Conservation (phyloP, 1,140 invertebrate species). For the Neocloeon triangulifer region DNA sequence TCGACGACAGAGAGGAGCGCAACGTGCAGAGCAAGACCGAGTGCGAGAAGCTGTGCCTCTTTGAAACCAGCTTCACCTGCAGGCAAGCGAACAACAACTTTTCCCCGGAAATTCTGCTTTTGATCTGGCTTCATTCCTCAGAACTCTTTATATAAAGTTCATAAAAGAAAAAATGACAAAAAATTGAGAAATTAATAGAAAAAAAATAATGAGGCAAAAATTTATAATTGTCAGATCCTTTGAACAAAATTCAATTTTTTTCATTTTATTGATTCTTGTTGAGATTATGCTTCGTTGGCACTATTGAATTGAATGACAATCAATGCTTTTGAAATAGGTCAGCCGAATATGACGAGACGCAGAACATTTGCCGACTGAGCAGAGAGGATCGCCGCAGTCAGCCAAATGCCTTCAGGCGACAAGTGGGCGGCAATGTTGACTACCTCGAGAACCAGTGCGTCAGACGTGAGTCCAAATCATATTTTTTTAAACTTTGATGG, state of each 20-base stretch:
- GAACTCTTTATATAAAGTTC: no score
- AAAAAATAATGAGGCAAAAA: no score
- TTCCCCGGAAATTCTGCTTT: no score
- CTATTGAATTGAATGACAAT: background rate
- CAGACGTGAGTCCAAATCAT: slow-evolving; percentile 13
- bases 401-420: slow-evolving; percentile 19
- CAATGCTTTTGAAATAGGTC: slow-evolving; percentile 14
- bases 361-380: slow-evolving; percentile 19
- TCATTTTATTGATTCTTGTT: no score
- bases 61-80: slow-evolving; percentile 21
- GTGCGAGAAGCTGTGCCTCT: slow-evolving; percentile 22
- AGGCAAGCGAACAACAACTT: no score
- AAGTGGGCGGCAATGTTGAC: slow-evolving; percentile 17
- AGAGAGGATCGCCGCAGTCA: slow-evolving; percentile 23
- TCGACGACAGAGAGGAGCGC: slow-evolving; percentile 19
- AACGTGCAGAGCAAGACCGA: slow-evolving; percentile 20
- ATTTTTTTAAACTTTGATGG: no score
- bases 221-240: background rate
- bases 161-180: no score
- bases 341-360: slow-evolving; percentile 19
- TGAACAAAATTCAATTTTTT: background rate
- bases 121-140: no score
- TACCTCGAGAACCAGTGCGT: slow-evolving; percentile 27
- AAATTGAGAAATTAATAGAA: no score
- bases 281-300: no score